Evolutionary conservation across 2,888 invertebrate genomes (phyloP).

Genomic region (Drosophila anomalipes): DNA sequence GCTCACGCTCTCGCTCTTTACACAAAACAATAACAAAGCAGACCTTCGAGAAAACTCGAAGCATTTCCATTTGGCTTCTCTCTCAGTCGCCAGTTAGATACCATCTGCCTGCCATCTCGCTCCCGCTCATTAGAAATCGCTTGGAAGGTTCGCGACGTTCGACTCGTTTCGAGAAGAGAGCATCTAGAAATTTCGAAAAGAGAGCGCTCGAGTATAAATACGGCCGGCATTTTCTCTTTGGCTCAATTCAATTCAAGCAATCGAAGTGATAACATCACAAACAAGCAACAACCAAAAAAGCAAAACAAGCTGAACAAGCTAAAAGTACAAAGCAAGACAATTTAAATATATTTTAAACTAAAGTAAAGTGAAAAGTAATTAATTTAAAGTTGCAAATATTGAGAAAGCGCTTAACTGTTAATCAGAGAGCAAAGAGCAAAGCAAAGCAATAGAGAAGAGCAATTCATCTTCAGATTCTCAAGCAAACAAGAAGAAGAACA

Average conservation of each 20-base stretch:
- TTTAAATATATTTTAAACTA: conserved; percentile 5
- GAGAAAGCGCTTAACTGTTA: not conserved
- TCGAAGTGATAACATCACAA: conserved; percentile 55
- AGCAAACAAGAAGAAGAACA: conserved; percentile 1
- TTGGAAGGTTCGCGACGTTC: conserved; percentile 22
- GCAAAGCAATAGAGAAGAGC: not conserved
- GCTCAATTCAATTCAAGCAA: conserved; percentile 65
- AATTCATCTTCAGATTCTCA: not conserved
- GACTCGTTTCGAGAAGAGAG: conserved; percentile 44
- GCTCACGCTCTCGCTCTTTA: too few species aligned
- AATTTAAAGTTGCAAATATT: not conserved
- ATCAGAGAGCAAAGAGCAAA: not conserved
- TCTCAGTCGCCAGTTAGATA: not conserved
- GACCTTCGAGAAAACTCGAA: conserved; percentile 32
- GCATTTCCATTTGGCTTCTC: not conserved
- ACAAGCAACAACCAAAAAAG: conserved; percentile 19
- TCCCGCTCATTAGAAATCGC: conserved; percentile 6
- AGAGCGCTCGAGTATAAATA: conserved; percentile 65
- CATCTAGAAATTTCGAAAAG: conserved; percentile 55
- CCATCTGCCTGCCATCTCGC: conserved; percentile 5
- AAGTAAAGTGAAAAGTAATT: conserved; percentile 6
- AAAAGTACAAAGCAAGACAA: conserved; percentile 12
- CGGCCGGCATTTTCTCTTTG: conserved; percentile 33
- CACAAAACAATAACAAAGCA: not conserved
- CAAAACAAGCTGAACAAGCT: conserved; percentile 58